Conservation (phyloP, 2,888 invertebrate genomes). For the Laothoe populi region DNA sequence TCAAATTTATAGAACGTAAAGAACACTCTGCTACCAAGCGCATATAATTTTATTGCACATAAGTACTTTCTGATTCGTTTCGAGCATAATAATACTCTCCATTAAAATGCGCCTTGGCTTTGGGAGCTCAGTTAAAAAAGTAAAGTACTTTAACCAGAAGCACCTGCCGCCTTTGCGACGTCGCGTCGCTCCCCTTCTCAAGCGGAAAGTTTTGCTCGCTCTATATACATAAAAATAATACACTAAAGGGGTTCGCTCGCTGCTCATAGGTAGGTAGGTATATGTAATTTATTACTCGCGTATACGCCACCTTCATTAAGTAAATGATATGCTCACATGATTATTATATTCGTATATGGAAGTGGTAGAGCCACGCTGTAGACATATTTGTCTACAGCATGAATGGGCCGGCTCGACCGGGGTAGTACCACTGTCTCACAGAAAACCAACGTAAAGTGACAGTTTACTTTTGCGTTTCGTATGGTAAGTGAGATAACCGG, state of each 20-base stretch:
- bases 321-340: constrained; percentile 30
- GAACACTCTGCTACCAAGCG: not conserved
- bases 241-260: constrained; percentile 17
- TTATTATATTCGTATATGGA: constrained; percentile 27
- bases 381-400: too few species aligned
- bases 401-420: too few species aligned
- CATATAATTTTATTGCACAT: constrained; percentile 17
- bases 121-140: constrained; percentile 35
- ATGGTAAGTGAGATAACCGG: too few species aligned
- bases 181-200: constrained; percentile 32
- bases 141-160: constrained; percentile 37
- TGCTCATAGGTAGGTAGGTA: constrained; percentile 3
- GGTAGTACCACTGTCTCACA: too few species aligned
- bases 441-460: too few species aligned
- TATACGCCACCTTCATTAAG: constrained; percentile 9
- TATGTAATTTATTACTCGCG: constrained; percentile 14
- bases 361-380: too few species aligned
- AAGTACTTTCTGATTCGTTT: constrained; percentile 9
- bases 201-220: constrained; percentile 19
- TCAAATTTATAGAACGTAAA: not conserved
- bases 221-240: constrained; percentile 18
- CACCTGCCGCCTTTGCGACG: constrained; percentile 35
- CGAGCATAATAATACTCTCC: constrained; percentile 2
- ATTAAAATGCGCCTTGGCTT: constrained; percentile 32
- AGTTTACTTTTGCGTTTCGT: too few species aligned